Evolutionary conservation across 2,888 invertebrate genomes (phyloP).

Genomic region (Drosophila antonietae): DNA sequence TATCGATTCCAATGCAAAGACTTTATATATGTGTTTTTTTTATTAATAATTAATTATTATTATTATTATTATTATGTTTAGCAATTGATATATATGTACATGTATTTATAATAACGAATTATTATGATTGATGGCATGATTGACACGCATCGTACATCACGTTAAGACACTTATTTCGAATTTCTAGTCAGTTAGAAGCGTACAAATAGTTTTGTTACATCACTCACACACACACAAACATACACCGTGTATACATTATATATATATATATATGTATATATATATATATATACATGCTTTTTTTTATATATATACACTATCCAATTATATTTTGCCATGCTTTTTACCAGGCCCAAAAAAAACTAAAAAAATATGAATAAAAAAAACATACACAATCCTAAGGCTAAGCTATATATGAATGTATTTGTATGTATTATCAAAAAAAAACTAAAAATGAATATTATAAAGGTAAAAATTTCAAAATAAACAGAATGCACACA

Average conservation of each 20-base stretch:
- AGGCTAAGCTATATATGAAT: conserved; percentile 61
- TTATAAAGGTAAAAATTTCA: conserved; percentile 6
- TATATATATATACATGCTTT: conserved; percentile 8
- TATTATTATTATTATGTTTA: conserved; percentile 47
- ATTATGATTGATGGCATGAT: conserved; percentile 34
- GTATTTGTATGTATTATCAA: conserved; percentile 59
- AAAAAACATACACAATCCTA: conserved; percentile 56
- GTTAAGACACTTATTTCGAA: conserved; percentile 53
- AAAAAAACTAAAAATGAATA: conserved; percentile 18
- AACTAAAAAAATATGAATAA: conserved; percentile 32
- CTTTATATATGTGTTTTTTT: conserved; percentile 46
- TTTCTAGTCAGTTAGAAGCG: conserved; percentile 65
- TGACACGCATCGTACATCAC: conserved; percentile 25
- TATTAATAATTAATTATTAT: conserved; percentile 24
- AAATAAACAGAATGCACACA: conserved; percentile 35
- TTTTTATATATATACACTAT: conserved; percentile 28
- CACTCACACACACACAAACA: conserved; percentile 20
- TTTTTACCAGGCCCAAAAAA: conserved; percentile 53
- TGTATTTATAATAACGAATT: conserved; percentile 34
- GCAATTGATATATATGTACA: conserved; percentile 30
- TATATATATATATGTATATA: conserved; percentile 1
- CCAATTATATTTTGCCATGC: conserved; percentile 57
- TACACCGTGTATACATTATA: conserved; percentile 12
- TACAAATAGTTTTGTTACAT: conserved; percentile 57
- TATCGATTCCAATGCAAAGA: conserved; percentile 72